Conservation (phyloP, 2,888 invertebrate genomes). For the Lypha dubia region DNA sequence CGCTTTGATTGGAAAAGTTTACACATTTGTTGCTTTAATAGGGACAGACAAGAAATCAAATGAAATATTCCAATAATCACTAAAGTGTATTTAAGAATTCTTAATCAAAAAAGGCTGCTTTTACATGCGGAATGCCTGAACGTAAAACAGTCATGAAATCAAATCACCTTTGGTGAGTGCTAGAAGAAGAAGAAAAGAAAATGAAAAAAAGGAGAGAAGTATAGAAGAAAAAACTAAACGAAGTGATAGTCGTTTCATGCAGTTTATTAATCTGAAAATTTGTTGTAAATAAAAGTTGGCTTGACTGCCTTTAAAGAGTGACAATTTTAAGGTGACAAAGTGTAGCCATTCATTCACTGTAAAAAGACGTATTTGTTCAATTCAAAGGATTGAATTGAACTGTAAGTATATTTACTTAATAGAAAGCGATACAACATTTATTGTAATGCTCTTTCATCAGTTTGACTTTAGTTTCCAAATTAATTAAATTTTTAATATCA, state of each 20-base stretch:
- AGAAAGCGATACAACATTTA: not conserved
- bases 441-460: not conserved
- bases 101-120: slow-evolving; percentile 19
- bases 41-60: slow-evolving; percentile 17
- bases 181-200: not conserved
- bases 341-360: not conserved
- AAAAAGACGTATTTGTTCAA: slow-evolving; percentile 17
- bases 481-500: not conserved
- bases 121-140: not conserved
- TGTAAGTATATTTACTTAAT: not conserved
- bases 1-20: slow-evolving; percentile 49
- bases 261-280: slow-evolving; percentile 53
- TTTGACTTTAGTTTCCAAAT: not conserved
- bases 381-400: slow-evolving; percentile 20
- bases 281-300: slow-evolving; percentile 43
- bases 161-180: slow-evolving; percentile 30
- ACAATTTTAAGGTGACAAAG: not conserved
- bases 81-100: slow-evolving; percentile 44
- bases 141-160: slow-evolving; percentile 29
- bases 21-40: slow-evolving; percentile 13
- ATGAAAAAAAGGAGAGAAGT: not conserved
- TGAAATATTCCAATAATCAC: slow-evolving; percentile 19
- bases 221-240: slow-evolving; percentile 2
- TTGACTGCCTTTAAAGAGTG: slow-evolving; percentile 18
- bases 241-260: slow-evolving; percentile 28